Conservation (phyloP, 2,797 vertebrate genomes). For the Syngnathus rostellatus region DNA sequence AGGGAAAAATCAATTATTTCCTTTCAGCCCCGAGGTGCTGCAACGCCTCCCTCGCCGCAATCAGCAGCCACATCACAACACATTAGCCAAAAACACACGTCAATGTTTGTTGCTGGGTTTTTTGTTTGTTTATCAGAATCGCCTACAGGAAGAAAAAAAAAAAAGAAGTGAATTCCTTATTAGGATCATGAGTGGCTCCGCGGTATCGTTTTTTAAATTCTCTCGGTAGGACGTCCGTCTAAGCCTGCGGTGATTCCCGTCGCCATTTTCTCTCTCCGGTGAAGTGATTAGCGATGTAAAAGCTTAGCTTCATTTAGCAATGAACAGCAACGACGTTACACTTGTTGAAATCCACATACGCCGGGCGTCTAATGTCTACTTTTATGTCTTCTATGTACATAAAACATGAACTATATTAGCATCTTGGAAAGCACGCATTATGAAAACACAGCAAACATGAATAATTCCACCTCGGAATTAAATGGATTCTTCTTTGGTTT, state of each 20-base stretch:
- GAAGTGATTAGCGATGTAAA: background rate
- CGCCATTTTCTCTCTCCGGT: background rate
- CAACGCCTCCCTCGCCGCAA: conserved; percentile 20
- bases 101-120: background rate
- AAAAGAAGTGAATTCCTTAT: background rate
- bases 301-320: background rate
- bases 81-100: background rate
- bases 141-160: background rate
- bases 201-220: background rate
- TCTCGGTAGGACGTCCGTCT: background rate
- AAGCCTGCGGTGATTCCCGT: background rate
- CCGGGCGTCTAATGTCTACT: too few species aligned
- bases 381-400: too few species aligned
- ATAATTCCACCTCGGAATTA: background rate
- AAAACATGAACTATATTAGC: too few species aligned
- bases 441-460: background rate
- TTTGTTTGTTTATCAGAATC: too few species aligned
- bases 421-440: too few species aligned
- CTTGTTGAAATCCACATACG: too few species aligned
- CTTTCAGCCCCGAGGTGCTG: conserved; percentile 34
- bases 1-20: conserved; percentile 49
- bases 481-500: background rate
- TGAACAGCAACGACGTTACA: background rate
- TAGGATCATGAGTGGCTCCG: background rate
- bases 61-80: conserved; percentile 29